Evolutionary conservation across 2,888 invertebrate species (phyloP).

Genomic region (Idaea aversata): DNA sequence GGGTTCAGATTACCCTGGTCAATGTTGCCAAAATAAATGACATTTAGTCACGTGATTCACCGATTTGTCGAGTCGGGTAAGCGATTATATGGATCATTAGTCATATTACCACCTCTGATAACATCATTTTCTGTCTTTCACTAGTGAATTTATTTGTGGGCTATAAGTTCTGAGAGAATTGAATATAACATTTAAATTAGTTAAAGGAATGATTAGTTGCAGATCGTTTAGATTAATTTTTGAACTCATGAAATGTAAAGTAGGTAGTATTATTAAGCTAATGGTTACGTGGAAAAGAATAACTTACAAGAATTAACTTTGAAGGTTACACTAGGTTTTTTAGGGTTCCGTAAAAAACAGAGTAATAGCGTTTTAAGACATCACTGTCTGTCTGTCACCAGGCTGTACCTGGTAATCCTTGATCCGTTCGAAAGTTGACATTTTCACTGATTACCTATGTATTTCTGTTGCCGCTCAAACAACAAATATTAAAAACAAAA

Average conservation of each 20-base stretch:
- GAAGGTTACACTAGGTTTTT: no score
- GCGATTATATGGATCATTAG: slow-evolving; percentile 72
- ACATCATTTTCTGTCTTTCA: slow-evolving; percentile 60
- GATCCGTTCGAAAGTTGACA: no score
- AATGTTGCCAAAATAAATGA: slow-evolving; percentile 57
- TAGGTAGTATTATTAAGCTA: no score
- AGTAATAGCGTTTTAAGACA: no score
- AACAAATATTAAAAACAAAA: no score
- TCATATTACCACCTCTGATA: slow-evolving; percentile 77
- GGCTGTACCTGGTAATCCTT: no score
- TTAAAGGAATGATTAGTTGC: slow-evolving; percentile 2
- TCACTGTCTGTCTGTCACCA: no score
- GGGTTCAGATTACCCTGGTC: slow-evolving; percentile 27
- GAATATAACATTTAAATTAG: background rate
- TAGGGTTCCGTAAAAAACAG: no score
- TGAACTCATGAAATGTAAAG: background rate
- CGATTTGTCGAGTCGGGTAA: slow-evolving; percentile 72
- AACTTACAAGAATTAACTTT: no score
- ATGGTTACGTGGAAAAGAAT: no score
- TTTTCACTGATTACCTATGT: no score
- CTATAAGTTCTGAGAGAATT: background rate
- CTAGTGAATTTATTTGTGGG: slow-evolving; percentile 44
- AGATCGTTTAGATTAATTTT: slow-evolving; percentile 5
- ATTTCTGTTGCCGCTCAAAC: no score
- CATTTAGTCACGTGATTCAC: slow-evolving; percentile 65